Conservation (phyloP, 2,888 invertebrate genomes). For the Trichopoda pennipes region DNA sequence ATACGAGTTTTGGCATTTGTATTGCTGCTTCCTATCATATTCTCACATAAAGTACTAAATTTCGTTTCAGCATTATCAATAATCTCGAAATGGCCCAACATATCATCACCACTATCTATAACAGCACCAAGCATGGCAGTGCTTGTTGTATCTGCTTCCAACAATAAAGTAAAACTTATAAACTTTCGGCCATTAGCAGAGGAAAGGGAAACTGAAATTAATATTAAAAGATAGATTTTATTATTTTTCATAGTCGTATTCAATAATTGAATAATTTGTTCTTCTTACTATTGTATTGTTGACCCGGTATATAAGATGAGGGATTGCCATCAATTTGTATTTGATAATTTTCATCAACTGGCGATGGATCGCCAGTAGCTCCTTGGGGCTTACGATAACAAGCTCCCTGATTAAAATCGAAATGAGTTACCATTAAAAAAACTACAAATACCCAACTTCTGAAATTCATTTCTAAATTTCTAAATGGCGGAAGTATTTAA, state of each 20-base stretch:
- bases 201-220: conserved; percentile 84
- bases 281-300: conserved; percentile 86
- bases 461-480: conserved; percentile 9
- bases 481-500: background rate
- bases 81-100: conserved; percentile 85
- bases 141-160: conserved; percentile 84
- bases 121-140: conserved; percentile 54
- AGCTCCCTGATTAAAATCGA: conserved; percentile 11
- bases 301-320: conserved; percentile 86
- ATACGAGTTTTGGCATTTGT: conserved; percentile 88
- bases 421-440: background rate
- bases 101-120: conserved; percentile 77
- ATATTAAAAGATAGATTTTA: background rate
- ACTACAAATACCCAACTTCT: background rate
- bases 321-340: conserved; percentile 87
- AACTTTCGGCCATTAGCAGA: conserved; percentile 87
- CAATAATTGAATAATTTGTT: too few species aligned
- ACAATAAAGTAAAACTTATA: conserved; percentile 90
- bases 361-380: conserved; percentile 79
- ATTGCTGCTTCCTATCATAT: conserved; percentile 90
- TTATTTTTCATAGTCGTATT: background rate
- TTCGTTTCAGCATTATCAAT: conserved; percentile 88
- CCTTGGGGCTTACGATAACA: conserved; percentile 82
- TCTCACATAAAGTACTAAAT: conserved; percentile 89
- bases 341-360: conserved; percentile 86